These are phyloP conservation scores for Ctenosaura bakeri DNA, from an alignment of 2,797 vertebrate species.

Conservation along the genomic window DNA sequence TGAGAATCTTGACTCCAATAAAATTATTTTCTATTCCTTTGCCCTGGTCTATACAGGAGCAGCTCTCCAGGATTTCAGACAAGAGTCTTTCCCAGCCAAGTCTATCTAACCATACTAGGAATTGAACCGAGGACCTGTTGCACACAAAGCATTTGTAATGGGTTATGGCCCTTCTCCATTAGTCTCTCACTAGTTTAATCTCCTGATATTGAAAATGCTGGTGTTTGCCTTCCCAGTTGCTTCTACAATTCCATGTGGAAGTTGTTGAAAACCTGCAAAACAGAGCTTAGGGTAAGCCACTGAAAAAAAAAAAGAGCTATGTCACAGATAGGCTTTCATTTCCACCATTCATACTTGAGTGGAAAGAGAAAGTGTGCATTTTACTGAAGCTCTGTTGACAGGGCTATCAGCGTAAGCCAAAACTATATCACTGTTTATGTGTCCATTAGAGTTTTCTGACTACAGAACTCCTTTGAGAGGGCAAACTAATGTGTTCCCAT, in stretches of 20 bases:
- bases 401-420: not conserved
- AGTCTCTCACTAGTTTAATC: not conserved
- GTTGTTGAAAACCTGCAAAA: not conserved
- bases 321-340: slow-evolving; percentile 50
- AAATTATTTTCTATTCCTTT: not conserved
- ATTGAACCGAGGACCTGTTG: not conserved
- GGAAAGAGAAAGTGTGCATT: not conserved
- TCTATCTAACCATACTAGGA: not conserved
- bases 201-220: not conserved
- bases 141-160: not conserved
- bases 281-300: not conserved
- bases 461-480: slow-evolving; percentile 3
- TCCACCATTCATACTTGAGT: slow-evolving; percentile 34
- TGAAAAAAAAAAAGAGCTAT: slow-evolving; percentile 42
- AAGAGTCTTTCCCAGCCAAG: not conserved
- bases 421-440: not conserved
- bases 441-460: slow-evolving; percentile 7
- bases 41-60: not conserved
- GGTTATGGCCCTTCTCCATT: not conserved
- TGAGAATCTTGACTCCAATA: not conserved
- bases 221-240: not conserved
- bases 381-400: not conserved
- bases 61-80: not conserved
- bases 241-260: not conserved
- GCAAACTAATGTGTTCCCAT: slow-evolving; percentile 71